A percentile compares a stretch with the other conserved stretches of the same genome.
phyloP scores from a whole-genome alignment of 2,888 invertebrate genomes.

The Callimorpha dominula region DNA sequence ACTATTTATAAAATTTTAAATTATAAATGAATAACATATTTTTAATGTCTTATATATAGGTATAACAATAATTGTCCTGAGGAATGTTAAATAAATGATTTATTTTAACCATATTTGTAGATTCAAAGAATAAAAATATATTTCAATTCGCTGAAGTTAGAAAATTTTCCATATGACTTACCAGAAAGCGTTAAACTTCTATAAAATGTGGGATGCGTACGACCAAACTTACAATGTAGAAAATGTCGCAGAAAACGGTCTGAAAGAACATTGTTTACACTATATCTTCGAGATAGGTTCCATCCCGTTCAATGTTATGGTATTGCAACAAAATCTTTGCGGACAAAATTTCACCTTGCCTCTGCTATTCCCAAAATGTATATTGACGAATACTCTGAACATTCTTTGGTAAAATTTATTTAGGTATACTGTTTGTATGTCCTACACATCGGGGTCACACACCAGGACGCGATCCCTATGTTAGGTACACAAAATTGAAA shows the following conservation, averaged over 20 bases:
- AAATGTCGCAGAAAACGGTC: conserved; percentile 36
- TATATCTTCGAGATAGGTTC: conserved; percentile 50
- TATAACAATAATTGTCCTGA: neutral
- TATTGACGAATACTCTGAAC: conserved; percentile 13
- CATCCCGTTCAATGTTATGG: conserved; percentile 45
- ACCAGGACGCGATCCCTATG: neutral
- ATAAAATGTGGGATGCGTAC: conserved; percentile 49
- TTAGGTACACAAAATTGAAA: conserved; percentile 8
- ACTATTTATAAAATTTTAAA: neutral
- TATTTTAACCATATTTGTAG: neutral
- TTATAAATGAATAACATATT: too few species aligned
- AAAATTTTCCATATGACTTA: conserved; percentile 9
- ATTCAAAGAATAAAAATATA: neutral
- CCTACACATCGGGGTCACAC: neutral
- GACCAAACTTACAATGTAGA: conserved; percentile 45
- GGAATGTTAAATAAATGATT: neutral
- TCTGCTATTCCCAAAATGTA: conserved; percentile 21
- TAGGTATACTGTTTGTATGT: conserved; percentile 15
- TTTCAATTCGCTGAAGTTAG: conserved; percentile 7
- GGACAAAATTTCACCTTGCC: conserved; percentile 29
- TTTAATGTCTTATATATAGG: too few species aligned
- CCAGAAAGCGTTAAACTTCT: conserved; percentile 24
- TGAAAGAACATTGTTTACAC: conserved; percentile 51
- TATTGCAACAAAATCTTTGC: conserved; percentile 44
- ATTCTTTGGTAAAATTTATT: conserved; percentile 19